Evolutionary conservation across 2,113 vertebrate species (phyloP).

Genomic region (Brachyhypopomus occidentalis): DNA sequence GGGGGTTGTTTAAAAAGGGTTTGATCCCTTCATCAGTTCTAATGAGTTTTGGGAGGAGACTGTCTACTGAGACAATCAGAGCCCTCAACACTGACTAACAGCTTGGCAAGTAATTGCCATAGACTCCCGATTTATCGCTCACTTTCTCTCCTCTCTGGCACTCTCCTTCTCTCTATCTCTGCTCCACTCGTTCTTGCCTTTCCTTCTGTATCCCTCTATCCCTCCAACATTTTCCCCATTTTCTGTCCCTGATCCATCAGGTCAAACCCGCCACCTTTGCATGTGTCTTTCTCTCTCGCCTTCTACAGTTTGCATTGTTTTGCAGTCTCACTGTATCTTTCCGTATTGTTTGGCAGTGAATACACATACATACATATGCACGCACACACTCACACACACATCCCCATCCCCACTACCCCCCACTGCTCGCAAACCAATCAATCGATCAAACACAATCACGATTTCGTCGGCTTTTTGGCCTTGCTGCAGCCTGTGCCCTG

Average conservation of each 20-base stretch:
- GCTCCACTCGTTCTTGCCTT: not conserved
- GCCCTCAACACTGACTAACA: constrained; percentile 30
- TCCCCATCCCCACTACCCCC: constrained; percentile 24
- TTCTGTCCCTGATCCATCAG: not conserved
- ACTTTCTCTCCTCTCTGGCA: constrained; percentile 46
- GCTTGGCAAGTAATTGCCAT: constrained; percentile 17
- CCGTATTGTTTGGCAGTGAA: too few relatives aligned
- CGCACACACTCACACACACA: constrained; percentile 1
- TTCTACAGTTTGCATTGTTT: not conserved
- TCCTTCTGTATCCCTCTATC: not conserved
- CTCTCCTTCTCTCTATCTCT: constrained; percentile 1
- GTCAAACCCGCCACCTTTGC: not conserved
- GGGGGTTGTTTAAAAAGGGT: constrained; percentile 13
- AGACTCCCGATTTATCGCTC: constrained; percentile 4
- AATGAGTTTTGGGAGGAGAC: constrained; percentile 45
- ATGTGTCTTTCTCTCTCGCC: constrained; percentile 1
- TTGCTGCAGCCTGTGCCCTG: constrained; percentile 58
- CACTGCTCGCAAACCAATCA: constrained; percentile 58
- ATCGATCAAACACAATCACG: constrained; percentile 58
- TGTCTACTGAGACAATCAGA: constrained; percentile 31
- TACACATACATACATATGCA: not conserved
- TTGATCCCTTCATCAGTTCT: constrained; percentile 32
- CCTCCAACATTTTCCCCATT: not conserved
- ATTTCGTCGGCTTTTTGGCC: constrained; percentile 66
- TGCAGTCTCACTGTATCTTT: not conserved